Percentiles rank a stretch among this genome's conserved stretches.
Evolutionary conservation across 2,888 invertebrate species (phyloP).

Genomic region (Mythimna albipuncta): DNA sequence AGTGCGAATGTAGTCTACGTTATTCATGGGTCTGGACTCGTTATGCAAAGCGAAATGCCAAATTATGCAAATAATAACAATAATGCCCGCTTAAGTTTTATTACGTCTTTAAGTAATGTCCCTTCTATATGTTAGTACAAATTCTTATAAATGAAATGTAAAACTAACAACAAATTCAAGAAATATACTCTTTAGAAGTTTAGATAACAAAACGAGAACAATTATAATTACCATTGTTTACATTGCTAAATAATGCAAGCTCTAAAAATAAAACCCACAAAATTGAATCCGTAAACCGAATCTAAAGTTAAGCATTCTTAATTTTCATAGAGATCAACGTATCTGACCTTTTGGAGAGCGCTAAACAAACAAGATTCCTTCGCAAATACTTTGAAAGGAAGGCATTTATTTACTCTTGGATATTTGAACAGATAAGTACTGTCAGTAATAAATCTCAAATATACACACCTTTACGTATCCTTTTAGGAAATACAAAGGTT

Average conservation of each 20-base stretch:
- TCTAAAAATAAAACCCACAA: slow-evolving; percentile 27
- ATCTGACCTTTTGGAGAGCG: slow-evolving; percentile 54
- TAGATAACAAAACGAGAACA: not conserved
- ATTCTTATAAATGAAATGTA: slow-evolving; percentile 27
- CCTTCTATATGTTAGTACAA: slow-evolving; percentile 63
- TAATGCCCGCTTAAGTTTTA: slow-evolving; percentile 78
- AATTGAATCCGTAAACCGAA: slow-evolving; percentile 37
- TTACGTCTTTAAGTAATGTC: slow-evolving; percentile 70
- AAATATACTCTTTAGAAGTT: not conserved
- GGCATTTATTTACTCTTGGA: slow-evolving; percentile 52
- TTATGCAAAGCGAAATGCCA: slow-evolving; percentile 82
- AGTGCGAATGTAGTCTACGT: slow-evolving; percentile 73
- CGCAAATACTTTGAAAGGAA: slow-evolving; percentile 58
- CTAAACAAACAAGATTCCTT: slow-evolving; percentile 57
- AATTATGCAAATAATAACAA: slow-evolving; percentile 84
- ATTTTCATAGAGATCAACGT: slow-evolving; percentile 56
- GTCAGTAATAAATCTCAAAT: slow-evolving; percentile 49
- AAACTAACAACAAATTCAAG: not conserved
- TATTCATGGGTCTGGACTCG: slow-evolving; percentile 78
- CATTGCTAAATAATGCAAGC: slow-evolving; percentile 1
- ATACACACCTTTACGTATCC: slow-evolving; percentile 55
- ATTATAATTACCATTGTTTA: not conserved
- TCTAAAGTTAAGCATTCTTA: slow-evolving; percentile 48
- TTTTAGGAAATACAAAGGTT: slow-evolving; percentile 55
- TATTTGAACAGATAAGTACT: slow-evolving; percentile 49